Evolutionary conservation across 2,888 invertebrate species (phyloP), one percentile per base, ranked within the genome.

Genomic region (Diachrysia chrysitis): DNA sequence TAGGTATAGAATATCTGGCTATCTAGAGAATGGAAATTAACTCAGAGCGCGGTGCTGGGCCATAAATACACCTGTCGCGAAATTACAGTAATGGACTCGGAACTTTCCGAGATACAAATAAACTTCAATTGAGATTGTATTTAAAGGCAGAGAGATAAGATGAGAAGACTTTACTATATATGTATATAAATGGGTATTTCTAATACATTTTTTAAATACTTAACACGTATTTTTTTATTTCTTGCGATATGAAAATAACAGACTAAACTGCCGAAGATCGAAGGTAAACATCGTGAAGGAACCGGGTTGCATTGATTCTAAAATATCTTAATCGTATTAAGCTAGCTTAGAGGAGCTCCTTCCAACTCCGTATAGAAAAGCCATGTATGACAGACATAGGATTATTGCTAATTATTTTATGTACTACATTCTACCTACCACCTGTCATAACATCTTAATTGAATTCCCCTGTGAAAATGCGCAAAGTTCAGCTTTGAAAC

Each of bases 31-130:
- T 67, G 61, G 67, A 78, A 66, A 70, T 61, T 51, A 53, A 46
- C 58, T 42, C 25, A n/a, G 32, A 69, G 54, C 9, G 46, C 9
- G 59, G 37, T 35, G 53, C 3, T 62, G 17, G 63, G 32, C 61
- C 63, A 75, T 77, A 77, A 78, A 77, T 78, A 64, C 42, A 60
- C 57, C 63, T 58, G 63, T 59, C 62, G 64, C 46, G 29, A 58
- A 56, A 60, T 37, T 25, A 42, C 54, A 6, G 17, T 78, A 77
- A 78, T 70, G 66, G 75, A 66, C 58, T 71, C 46, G 79, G 62
- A 71, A 77, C 63, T 78, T 77, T 78, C 68, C 76, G 7, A 63
- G 58, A 58, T 68, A 64, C 51, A 70, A 65, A 64, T 59, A 64
- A 62, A 66, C 29, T n/a, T 57, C 37, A 48, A 56, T 53, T 66